A percentile compares a stretch with the other conserved stretches of the same genome.
These are phyloP conservation scores for Pelobates cultripes DNA, from an alignment of 2,797 vertebrate species.

Conservation along the genomic window DNA sequence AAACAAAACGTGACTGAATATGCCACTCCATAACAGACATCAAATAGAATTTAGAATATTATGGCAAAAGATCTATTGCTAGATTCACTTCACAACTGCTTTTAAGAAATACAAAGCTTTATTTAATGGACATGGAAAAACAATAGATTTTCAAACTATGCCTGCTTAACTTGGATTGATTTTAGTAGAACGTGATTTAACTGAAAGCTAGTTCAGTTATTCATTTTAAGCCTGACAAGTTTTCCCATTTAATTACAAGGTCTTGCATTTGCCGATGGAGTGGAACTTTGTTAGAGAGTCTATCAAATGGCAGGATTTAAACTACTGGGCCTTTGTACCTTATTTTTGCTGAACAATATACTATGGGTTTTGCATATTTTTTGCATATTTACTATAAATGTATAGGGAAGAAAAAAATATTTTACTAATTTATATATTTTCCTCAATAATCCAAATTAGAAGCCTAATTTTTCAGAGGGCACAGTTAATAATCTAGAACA, in stretches of 20 bases:
- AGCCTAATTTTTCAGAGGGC: no score
- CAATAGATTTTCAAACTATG: conserved; percentile 45
- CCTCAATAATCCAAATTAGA: no score
- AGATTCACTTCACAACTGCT: conserved; percentile 34
- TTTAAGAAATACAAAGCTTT: conserved; percentile 23
- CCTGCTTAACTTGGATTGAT: conserved; percentile 48
- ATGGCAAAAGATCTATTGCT: conserved; percentile 19
- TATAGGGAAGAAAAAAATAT: no score
- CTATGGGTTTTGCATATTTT: no score
- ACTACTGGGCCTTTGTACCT: not conserved
- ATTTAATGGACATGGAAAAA: conserved; percentile 44
- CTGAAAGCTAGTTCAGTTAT: conserved; percentile 30
- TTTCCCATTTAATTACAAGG: conserved; percentile 35
- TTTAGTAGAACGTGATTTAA: conserved; percentile 40
- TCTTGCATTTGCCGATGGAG: conserved; percentile 12
- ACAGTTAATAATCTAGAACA: no score
- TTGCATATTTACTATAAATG: no score
- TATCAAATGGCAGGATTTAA: not conserved
- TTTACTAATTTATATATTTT: no score
- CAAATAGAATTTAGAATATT: not conserved
- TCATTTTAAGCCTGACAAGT: conserved; percentile 33
- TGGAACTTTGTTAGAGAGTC: not conserved
- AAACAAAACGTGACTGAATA: not conserved
- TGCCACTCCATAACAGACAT: not conserved
- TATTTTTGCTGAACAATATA: no score